A percentile compares a stretch with the other conserved stretches of the same genome.
These are phyloP conservation scores for Coronaproctus castanopsis DNA, from an alignment of 2,888 invertebrate species.

Conservation along the genomic window DNA sequence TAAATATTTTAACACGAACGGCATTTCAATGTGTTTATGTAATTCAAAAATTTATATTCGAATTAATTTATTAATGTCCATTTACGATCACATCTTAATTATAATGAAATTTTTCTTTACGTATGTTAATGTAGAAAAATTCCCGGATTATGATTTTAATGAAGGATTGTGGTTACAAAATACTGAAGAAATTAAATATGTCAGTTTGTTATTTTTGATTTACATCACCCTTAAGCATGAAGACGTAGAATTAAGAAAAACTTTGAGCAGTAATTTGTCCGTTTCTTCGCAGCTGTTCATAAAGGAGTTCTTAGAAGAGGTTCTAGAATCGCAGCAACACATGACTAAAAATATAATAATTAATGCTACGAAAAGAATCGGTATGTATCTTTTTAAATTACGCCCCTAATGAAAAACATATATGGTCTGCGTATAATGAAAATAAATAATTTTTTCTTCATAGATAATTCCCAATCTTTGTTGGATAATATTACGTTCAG, in stretches of 20 bases:
- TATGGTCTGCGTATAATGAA: too few species aligned
- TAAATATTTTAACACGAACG: too few species aligned
- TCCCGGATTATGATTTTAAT: neutral
- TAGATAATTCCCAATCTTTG: too few species aligned
- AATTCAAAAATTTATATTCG: too few species aligned
- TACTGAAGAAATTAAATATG: neutral
- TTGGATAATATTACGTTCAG: neutral
- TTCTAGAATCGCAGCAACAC: neutral
- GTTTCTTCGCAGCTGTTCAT: neutral
- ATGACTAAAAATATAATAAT: neutral
- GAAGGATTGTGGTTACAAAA: neutral
- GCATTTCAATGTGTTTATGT: too few species aligned
- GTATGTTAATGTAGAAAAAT: neutral
- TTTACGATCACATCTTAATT: too few species aligned
- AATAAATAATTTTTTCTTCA: too few species aligned
- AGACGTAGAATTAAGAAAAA: neutral
- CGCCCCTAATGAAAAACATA: too few species aligned
- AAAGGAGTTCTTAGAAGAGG: neutral
- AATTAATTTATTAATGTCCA: too few species aligned
- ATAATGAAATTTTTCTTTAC: too few species aligned
- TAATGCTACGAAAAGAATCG: neutral
- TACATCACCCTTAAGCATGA: neutral
- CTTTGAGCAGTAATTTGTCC: neutral
- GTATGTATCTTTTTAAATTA: too few species aligned
- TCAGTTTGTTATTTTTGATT: neutral